Conservation (phyloP, 2,797 vertebrate species). For the Bradypodion ventrale region DNA sequence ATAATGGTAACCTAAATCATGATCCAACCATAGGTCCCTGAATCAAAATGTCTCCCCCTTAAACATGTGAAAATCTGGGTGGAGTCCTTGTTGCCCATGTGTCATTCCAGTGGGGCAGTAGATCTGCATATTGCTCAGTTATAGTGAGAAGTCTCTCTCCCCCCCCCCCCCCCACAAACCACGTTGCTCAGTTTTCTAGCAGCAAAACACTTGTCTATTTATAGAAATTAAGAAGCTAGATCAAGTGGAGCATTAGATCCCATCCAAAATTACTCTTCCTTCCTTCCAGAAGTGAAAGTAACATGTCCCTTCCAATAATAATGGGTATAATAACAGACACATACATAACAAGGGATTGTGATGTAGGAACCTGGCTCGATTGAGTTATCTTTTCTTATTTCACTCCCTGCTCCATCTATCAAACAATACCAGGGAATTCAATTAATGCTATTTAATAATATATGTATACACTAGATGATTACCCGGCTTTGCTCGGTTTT, state of each 20-base stretch:
- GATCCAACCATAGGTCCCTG: no score
- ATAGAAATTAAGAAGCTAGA: neutral
- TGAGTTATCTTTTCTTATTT: constrained; percentile 9
- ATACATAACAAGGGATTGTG: neutral
- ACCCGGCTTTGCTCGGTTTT: no score
- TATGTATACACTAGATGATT: constrained; percentile 62
- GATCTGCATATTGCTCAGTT: neutral
- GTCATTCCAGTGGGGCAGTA: neutral
- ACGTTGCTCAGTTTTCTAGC: neutral
- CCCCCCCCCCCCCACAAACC: no score
- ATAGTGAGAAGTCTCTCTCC: no score
- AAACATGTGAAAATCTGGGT: no score
- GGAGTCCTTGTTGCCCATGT: no score
- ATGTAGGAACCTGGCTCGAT: constrained; percentile 33
- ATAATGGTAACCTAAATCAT: no score
- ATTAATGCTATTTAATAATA: constrained; percentile 74
- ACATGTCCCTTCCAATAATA: neutral
- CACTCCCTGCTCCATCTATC: constrained; percentile 37
- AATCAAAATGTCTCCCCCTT: no score
- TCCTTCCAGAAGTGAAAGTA: neutral
- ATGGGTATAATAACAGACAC: neutral
- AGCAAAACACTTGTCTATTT: neutral
- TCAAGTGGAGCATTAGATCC: neutral
- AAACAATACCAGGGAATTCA: constrained; percentile 57
- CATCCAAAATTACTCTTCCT: neutral